Conservation (phyloP, 1,140 invertebrate species). For the Ganaspis sp. region DNA sequence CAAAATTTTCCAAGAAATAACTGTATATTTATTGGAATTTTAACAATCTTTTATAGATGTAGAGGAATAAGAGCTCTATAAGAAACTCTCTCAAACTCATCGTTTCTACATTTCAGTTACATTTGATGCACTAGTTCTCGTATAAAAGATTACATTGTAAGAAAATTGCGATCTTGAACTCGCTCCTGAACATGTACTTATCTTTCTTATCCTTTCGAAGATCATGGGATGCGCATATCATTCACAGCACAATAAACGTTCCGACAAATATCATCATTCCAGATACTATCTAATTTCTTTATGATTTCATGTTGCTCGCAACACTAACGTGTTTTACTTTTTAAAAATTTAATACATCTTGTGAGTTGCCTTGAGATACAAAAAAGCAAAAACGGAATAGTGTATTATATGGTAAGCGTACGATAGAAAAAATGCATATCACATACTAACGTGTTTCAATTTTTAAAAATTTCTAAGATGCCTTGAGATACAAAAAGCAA, state of each 20-base stretch:
- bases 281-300: not conserved
- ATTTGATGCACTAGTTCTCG: slow-evolving; percentile 9
- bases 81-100: not conserved
- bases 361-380: not conserved
- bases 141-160: not conserved
- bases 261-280: slow-evolving; percentile 2
- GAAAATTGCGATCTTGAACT: not conserved
- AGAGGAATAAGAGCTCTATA: not conserved
- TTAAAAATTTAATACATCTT: not conserved
- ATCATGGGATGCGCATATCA: not conserved
- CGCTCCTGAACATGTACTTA: slow-evolving; percentile 8
- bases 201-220: not conserved
- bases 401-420: not conserved
- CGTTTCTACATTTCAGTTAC: not conserved
- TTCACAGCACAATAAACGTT: slow-evolving; percentile 1
- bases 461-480: not conserved
- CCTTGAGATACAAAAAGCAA: not conserved
- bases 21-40: too few relatives aligned
- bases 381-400: not conserved
- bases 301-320: not conserved
- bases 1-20: too few relatives aligned
- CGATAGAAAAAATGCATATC: too few relatives aligned
- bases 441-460: slow-evolving; percentile 1
- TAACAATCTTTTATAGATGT: not conserved
- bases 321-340: not conserved